A percentile compares a stretch with the other conserved stretches of the same genome.
Evolutionary conservation across 2,797 vertebrate species (phyloP).

Genomic region (Buphagus erythrorhynchus): DNA sequence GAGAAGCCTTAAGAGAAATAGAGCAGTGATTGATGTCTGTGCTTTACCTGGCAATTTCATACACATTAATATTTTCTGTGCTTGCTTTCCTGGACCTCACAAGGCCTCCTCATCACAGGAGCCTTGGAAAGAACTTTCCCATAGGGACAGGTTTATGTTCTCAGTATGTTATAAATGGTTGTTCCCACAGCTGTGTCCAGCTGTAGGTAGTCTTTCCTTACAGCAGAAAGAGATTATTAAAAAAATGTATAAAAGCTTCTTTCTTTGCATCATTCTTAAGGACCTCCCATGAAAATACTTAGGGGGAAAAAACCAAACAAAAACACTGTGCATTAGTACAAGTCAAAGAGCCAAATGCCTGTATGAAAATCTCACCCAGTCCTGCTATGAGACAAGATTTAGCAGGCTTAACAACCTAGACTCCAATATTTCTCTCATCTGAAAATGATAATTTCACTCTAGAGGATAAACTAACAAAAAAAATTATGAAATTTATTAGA

Average conservation of each 20-base stretch:
- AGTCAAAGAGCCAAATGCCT: neutral
- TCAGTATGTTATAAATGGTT: neutral
- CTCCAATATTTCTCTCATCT: neutral
- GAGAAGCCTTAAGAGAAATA: neutral
- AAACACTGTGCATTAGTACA: neutral
- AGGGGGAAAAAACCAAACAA: neutral
- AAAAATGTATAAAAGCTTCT: neutral
- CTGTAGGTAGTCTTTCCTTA: neutral
- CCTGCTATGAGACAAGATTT: neutral
- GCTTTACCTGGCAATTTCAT: neutral
- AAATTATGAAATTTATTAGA: neutral
- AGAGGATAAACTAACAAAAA: neutral
- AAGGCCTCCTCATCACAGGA: neutral
- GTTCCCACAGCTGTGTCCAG: neutral
- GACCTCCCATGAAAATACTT: neutral
- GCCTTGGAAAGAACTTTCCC: neutral
- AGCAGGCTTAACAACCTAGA: neutral
- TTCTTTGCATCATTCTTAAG: neutral
- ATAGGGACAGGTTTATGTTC: neutral
- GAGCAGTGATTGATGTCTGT: neutral
- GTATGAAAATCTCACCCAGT: neutral
- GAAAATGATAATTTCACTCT: slow-evolving; percentile 22
- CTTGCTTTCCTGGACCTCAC: neutral
- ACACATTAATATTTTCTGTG: neutral
- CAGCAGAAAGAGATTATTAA: neutral